Conservation (phyloP, 2,888 invertebrate species). For the Drosophila austrosaltans region DNA sequence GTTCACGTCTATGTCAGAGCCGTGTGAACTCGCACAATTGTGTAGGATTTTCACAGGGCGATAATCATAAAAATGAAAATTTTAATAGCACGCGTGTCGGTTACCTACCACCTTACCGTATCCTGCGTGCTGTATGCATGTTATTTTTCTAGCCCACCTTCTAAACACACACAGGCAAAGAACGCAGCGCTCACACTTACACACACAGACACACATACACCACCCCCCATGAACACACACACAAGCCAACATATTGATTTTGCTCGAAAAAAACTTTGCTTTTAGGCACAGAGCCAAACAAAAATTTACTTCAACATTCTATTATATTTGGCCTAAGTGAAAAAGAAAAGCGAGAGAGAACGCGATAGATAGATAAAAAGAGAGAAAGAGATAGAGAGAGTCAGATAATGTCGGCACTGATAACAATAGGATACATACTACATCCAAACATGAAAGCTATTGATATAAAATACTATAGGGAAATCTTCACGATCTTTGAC, state of each 20-base stretch:
- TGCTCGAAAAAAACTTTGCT: slow-evolving; percentile 36
- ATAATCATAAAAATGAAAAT: slow-evolving; percentile 76
- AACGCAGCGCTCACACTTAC: slow-evolving; percentile 10
- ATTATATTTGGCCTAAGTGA: slow-evolving; percentile 32
- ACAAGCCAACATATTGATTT: slow-evolving; percentile 62
- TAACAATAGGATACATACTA: not conserved
- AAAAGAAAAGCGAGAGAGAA: not conserved
- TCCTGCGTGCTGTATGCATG: slow-evolving; percentile 16
- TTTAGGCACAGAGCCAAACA: slow-evolving; percentile 41
- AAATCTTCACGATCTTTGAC: not conserved
- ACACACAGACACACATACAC: slow-evolving; percentile 20
- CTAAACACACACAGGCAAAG: not conserved
- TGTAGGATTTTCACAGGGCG: slow-evolving; percentile 66
- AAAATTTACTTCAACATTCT: slow-evolving; percentile 38
- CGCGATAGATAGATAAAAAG: not conserved
- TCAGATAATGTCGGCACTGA: slow-evolving; percentile 7
- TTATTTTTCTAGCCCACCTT: slow-evolving; percentile 36
- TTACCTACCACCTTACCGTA: slow-evolving; percentile 17
- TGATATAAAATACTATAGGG: not conserved
- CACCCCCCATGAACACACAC: slow-evolving; percentile 1
- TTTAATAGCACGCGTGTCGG: slow-evolving; percentile 60
- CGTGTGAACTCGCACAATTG: slow-evolving; percentile 65
- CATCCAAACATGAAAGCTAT: not conserved
- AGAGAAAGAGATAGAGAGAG: not conserved
- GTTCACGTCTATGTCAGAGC: slow-evolving; percentile 19